Percentiles rank a stretch among this genome's conserved stretches.
Conservation (phyloP, 2,113 vertebrate species). For the Chunga burmeisteri region DNA sequence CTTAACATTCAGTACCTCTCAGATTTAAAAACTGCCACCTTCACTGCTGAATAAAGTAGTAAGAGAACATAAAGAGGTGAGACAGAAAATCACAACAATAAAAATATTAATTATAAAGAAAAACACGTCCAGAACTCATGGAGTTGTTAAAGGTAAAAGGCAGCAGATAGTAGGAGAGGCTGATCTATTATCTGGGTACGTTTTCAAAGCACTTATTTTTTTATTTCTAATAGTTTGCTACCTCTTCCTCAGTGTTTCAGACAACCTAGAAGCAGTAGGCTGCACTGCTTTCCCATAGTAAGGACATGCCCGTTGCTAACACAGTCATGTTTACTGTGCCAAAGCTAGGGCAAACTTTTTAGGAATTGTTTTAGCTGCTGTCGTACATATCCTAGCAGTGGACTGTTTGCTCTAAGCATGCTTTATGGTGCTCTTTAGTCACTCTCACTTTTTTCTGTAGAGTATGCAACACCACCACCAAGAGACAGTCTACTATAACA, state of each 20-base stretch:
- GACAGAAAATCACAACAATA: not conserved
- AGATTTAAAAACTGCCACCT: not conserved
- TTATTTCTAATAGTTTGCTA: not conserved
- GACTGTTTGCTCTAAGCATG: not conserved
- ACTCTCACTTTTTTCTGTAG: not conserved
- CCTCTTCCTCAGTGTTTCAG: not conserved
- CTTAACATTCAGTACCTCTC: not conserved
- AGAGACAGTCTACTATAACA: not conserved
- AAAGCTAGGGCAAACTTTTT: not conserved
- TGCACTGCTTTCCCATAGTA: not conserved
- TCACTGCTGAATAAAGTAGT: not conserved
- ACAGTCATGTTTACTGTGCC: not conserved
- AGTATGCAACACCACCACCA: not conserved
- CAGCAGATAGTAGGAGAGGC: not conserved
- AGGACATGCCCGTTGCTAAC: not conserved
- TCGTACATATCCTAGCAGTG: not conserved
- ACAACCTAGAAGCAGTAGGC: not conserved
- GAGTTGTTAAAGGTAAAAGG: not conserved
- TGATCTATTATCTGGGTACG: not conserved
- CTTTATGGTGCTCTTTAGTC: not conserved
- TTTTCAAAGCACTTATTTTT: not conserved
- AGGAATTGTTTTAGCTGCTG: not conserved
- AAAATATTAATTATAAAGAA: not conserved
- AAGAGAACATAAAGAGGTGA: not conserved
- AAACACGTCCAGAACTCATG: not conserved